Evolutionary conservation across 1,140 invertebrate species (phyloP), one percentile per base, ranked within the genome.

Genomic region (Palaemon carinicauda): DNA sequence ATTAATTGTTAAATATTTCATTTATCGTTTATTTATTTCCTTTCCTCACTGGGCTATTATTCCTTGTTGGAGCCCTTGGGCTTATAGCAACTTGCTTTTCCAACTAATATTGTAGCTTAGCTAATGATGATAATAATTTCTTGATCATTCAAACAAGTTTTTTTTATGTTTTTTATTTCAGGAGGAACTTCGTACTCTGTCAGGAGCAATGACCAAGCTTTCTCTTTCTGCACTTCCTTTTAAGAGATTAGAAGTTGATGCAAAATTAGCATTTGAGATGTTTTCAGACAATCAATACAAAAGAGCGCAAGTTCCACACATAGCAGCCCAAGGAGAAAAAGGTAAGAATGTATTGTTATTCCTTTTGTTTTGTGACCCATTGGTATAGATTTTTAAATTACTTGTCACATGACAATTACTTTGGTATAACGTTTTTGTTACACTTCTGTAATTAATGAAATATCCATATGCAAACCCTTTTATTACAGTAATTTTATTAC

Each of bases 211-310:
- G 91, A 92, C 95, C 1, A 95, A 95, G 91, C 89, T 96, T 14
- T 91, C 92, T 73, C 91, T 93, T 29, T 90, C 94, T 87, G 94
- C 94, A 80, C 88, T 94, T 1, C 93, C 92, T 29, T 93, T 98
- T 81, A 95, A 98, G 90, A 92, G 96, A 77, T 92, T 99, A 4
- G 94, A 95, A 77, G 95, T 98, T 0, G 92, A 93, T n/a, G 92
- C 93, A 82, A 93, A 94, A 0, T 29, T 97, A 0, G 97, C 97
- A 0, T 89, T 94, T 12, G 93, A 97, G 90, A 96, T 99, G 93
- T 99, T 97, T 91, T 92, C 94, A 88, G 95, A 97, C 71, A 98
- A 98, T 90, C 93, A 93, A 50, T 96, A 95, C 90, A 98, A 99
- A 91, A 92, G 90, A 0, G 90, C 93, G 80, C 97, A 99, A 92